These are phyloP conservation scores for Daubentonia madagascariensis DNA, from an alignment of 2,113 vertebrate genomes.

Conservation along the genomic window DNA sequence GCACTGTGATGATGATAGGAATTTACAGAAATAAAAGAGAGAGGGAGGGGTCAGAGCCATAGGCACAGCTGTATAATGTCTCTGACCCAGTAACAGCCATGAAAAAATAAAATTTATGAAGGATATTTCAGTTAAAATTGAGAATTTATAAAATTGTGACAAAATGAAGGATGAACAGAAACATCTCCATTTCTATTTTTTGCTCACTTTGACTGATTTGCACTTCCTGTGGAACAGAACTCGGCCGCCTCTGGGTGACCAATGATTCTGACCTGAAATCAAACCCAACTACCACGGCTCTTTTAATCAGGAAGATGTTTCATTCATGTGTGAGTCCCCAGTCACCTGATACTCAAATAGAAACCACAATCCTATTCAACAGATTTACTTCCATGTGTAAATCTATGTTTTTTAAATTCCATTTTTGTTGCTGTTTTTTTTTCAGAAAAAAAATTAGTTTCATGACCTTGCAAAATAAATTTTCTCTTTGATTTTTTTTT, in stretches of 20 bases:
- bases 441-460: slow-evolving; percentile 33
- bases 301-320: background rate
- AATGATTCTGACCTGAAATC: background rate
- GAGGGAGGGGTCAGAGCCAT: background rate
- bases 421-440: background rate
- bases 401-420: slow-evolving; percentile 13
- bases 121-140: background rate
- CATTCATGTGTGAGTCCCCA: background rate
- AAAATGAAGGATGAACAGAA: background rate
- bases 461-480: background rate
- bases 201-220: background rate
- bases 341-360: background rate
- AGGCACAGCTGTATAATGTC: background rate
- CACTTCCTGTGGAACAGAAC: background rate
- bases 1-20: background rate
- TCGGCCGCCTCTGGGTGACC: background rate
- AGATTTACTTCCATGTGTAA: slow-evolving; percentile 35
- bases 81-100: background rate
- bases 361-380: background rate
- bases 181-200: background rate
- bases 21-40: background rate
- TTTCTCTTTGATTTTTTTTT: slow-evolving; percentile 25
- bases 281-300: background rate
- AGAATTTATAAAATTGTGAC: background rate
- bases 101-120: background rate